Evolutionary conservation across 2,797 vertebrate species (phyloP).

Genomic region (Pseudomugil tenellus): DNA sequence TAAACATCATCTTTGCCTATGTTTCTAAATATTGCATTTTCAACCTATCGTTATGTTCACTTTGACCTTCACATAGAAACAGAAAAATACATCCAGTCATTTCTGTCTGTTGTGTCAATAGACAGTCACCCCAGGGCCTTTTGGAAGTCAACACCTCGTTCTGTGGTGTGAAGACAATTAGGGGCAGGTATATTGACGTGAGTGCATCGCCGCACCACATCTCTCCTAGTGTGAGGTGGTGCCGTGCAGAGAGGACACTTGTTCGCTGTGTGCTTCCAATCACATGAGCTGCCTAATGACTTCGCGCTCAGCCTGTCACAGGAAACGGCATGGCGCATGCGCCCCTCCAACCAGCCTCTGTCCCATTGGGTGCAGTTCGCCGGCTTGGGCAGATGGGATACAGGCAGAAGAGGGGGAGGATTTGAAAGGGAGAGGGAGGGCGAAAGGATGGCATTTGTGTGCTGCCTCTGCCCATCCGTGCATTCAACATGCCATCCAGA

Average conservation of each 20-base stretch:
- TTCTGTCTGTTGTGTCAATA: slow-evolving; percentile 62
- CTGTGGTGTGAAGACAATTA: slow-evolving; percentile 64
- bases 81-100: slow-evolving; percentile 37
- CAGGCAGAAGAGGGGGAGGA: slow-evolving; percentile 71
- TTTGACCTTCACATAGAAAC: slow-evolving; percentile 40
- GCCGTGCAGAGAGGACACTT: slow-evolving; percentile 68
- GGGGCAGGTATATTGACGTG: slow-evolving; percentile 72
- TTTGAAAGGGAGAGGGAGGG: slow-evolving; percentile 53
- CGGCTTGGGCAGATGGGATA: slow-evolving; percentile 92
- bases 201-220: slow-evolving; percentile 13
- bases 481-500: slow-evolving; percentile 93
- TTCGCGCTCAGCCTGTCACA: slow-evolving; percentile 49
- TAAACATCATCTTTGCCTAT: slow-evolving; percentile 38
- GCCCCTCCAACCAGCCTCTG: slow-evolving; percentile 83
- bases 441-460: slow-evolving; percentile 76
- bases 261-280: slow-evolving; percentile 72
- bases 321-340: slow-evolving; percentile 79
- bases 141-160: slow-evolving; percentile 58
- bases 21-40: slow-evolving; percentile 42
- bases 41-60: slow-evolving; percentile 45
- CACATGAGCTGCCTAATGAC: slow-evolving; percentile 69
- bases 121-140: slow-evolving; percentile 59
- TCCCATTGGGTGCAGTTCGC: slow-evolving; percentile 93
- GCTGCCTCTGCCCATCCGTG: slow-evolving; percentile 95
- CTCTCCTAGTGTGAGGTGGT: slow-evolving; percentile 55